Evolutionary conservation across 2,113 vertebrate genomes (phyloP), one percentile per base, ranked within the genome.

Genomic region (Triplophysa tibetana): DNA sequence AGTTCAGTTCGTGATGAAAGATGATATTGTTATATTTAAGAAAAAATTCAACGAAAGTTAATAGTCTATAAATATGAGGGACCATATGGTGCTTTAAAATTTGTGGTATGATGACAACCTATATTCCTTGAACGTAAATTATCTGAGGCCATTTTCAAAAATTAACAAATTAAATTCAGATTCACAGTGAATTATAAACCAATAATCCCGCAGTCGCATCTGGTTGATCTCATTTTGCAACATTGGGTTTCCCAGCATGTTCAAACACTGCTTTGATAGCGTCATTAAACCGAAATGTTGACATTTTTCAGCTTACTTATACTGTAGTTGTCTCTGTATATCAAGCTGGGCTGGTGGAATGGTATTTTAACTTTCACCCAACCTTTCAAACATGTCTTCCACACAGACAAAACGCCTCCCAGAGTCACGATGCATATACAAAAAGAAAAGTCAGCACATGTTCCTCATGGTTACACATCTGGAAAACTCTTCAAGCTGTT

Each of bases 361-460:
- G 16, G 16, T n/a, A 66, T 43, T 43, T 54, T 54, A 54, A 54
- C 14, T 11, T 82, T 17, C 54, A 69, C 10, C 26, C 52, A 48
- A 45, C 41, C 29, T 54, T 63, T 13, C n/a, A 45, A n/a, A 60
- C 3, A 8, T 12, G 12, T 48, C 52, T 48, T 23, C 21, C 12
- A 8, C 19, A 45, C 2, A 54, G 68, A 16, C 13, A 8, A 26
- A 66, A 43, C 66, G 45, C 66, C 66, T 86, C 84, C 85, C 87
- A 85, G 61, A 75, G n/a, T 23, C 38, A 33, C 41, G 19, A 58
- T 50, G 78, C 88, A 87, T 85, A 87, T 84, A 81, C 79, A 75
- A 60, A 75, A 64, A 73, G 11, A 63, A 29, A 23, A 50, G 17
- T 43, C 56, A 33, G 8, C 29, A 61, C 16, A 54, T 54, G 60